phyloP scores from a whole-genome alignment of 92 coral and sea anemone genomes.

The Phenganax stokvisi region DNA sequence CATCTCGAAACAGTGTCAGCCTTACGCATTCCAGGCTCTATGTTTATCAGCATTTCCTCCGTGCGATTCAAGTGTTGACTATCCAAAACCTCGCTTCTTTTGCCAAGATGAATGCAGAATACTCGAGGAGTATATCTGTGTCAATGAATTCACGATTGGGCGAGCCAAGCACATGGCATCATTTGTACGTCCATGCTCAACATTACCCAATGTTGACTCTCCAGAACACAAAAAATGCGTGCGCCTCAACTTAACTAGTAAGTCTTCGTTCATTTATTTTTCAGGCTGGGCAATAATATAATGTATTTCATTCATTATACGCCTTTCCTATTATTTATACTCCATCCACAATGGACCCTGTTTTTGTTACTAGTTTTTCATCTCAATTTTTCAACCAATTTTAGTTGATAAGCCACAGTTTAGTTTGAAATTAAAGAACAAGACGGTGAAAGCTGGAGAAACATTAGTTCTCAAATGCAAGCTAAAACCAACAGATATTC shows the following conservation, averaged over 20 bases:
- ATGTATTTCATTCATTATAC: neutral
- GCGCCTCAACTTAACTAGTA: slow-evolving; percentile 50
- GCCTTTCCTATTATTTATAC: too few species aligned
- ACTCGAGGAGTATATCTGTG: slow-evolving; percentile 55
- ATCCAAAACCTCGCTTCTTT: slow-evolving; percentile 54
- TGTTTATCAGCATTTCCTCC: slow-evolving; percentile 66
- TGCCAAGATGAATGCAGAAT: slow-evolving; percentile 69
- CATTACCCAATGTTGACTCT: slow-evolving; percentile 52
- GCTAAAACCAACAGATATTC: slow-evolving; percentile 56
- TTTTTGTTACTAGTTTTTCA: neutral
- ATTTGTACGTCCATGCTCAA: slow-evolving; percentile 49
- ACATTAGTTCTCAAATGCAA: slow-evolving; percentile 78
- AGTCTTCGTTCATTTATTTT: neutral
- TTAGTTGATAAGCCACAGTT: slow-evolving; percentile 45
- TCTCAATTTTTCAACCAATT: neutral
- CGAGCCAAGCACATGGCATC: slow-evolving; percentile 7
- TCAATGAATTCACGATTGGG: slow-evolving; percentile 40
- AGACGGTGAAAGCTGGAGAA: slow-evolving; percentile 67
- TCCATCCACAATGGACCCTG: neutral
- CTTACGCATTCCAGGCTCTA: slow-evolving; percentile 52
- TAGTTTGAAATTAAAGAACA: slow-evolving; percentile 52
- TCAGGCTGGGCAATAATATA: neutral
- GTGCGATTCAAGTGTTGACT: slow-evolving; percentile 49
- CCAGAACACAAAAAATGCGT: slow-evolving; percentile 64
- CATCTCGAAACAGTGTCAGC: slow-evolving; percentile 44